Base-by-base conservation (phyloP, 2,113 vertebrate genomes). In the Marcusenius ussheri region DNA sequence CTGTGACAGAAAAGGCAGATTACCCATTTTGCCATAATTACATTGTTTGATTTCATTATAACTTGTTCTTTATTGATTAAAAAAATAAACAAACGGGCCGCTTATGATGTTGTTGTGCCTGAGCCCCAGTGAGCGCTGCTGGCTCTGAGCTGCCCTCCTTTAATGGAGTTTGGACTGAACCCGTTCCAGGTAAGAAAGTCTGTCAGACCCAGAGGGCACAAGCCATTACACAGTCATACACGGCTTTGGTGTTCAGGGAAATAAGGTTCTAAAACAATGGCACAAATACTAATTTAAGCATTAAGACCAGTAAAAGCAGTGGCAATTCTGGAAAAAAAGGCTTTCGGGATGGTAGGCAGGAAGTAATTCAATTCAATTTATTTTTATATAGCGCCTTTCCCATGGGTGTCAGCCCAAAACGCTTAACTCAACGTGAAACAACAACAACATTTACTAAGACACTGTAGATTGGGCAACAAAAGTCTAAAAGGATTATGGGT, bases 261-360 rank as follows among this genome's bases (percentile, higher is more conserved):
- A 47, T 17, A 49, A 27, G 83, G 83, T 11, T 3, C 45, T 31
- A 50, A 49, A 50, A 50, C 83, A 45, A 45, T 47, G 46, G n/a
- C n/a, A 50, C 10, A 86, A 27, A 50, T 86, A 86, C 45, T 46
- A 50, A 51, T 89, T 80, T 47, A 89, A 50, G 70, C 50, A 89
- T 83, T 83, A 83, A n/a, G 13, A 50, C 3, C 47, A 53, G 66
- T 15, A 89, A 83, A 35, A 56, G 27, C 8, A 7, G 47, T 49
- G 47, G 46, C 84, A 51, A 31, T 27, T 31, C 84, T 35, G 42
- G 66, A 89, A n/a, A 66, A 56, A 70, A 51, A 21, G 70, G 27
- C 88, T 83, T 89, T 56, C 77, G 21, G 15, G 9, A 80, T 19
- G 74, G 13, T 11, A 80, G 31, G 31, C 31, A 80, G 13, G 31